A percentile compares a stretch with the other conserved stretches of the same genome.
Evolutionary conservation across 2,797 vertebrate species (phyloP).

Genomic region (Lepilemur ruficaudatus): DNA sequence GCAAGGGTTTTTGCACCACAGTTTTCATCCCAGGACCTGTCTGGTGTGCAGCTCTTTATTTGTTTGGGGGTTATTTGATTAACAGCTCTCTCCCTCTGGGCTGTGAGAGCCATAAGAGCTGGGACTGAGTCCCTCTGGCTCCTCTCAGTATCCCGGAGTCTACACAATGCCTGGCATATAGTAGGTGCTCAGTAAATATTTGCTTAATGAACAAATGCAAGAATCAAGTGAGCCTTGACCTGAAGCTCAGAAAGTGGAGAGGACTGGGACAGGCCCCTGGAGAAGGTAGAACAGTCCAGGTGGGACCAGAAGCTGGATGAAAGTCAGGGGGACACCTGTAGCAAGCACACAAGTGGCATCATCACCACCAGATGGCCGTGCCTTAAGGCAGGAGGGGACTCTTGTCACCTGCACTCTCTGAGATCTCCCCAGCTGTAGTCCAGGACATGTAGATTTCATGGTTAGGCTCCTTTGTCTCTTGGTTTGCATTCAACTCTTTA

Average conservation of each 20-base stretch:
- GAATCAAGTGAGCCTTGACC: not conserved
- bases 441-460: not conserved
- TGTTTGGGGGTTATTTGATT: not conserved
- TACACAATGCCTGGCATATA: not conserved
- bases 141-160: not conserved
- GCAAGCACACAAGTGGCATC: rapidly evolving
- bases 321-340: not conserved
- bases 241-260: not conserved
- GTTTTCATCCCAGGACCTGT: not conserved
- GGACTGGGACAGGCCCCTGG: not conserved
- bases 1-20: rapidly evolving
- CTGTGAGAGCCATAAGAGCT: not conserved
- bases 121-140: not conserved
- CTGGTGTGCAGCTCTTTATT: not conserved
- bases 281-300: not conserved
- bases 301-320: not conserved
- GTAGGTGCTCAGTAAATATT: not conserved
- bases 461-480: not conserved
- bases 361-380: rapidly evolving
- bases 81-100: not conserved
- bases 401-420: not conserved
- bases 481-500: not conserved
- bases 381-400: not conserved
- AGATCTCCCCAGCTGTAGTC: not conserved
- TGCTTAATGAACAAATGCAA: not conserved